Evolutionary conservation across 1,140 invertebrate genomes (phyloP), one percentile per base, ranked within the genome.

Genomic region (Cryptotermes secundus): DNA sequence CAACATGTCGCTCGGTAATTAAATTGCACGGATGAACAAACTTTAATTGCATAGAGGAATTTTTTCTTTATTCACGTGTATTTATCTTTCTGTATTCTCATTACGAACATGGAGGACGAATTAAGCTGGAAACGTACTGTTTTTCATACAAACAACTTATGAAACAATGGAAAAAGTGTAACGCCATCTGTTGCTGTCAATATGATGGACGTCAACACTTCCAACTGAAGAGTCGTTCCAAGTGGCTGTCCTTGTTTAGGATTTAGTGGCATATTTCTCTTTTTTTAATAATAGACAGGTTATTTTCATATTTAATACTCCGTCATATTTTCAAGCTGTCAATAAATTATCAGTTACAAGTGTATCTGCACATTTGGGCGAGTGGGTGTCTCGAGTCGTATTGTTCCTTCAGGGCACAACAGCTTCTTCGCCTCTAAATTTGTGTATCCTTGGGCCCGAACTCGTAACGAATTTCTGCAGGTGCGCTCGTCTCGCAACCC

Each of bases 101-200:
- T 72, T n/a, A 26, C 3, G 59, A n/a, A 31, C 31, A 72, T 72
- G 59, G 59, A 72, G 59, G 59, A 31, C 59, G 59, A 72, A 9
- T 31, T n/a, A 72, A 26, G 59, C 59, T 31, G 26, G 9, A 72
- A 72, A 72, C 59, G n/a, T 72, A 26, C n/a, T 31, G 26, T 26
- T 72, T 59, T 72, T 31, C n/a, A 6, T 31, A n/a, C n/a, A 31
- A n/a, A 26, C n/a, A 72, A 72, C n/a, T 72, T 72, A 12, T 31
- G 59, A n/a, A 16, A 72, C 59, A 72, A 72, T 72, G 26, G n/a
- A 72, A 72, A 59, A n/a, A 72, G 59, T 72, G 59, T 72, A 31
- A 72, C 59, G n/a, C 26, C 59, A 72, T 72, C 59, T 72, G 59
- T 14, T 31, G 26, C 59, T 72, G 59, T 72, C 59, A 72, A n/a